Evolutionary conservation across 2,888 invertebrate species (phyloP).

Genomic region (Opisthograptis luteolata): DNA sequence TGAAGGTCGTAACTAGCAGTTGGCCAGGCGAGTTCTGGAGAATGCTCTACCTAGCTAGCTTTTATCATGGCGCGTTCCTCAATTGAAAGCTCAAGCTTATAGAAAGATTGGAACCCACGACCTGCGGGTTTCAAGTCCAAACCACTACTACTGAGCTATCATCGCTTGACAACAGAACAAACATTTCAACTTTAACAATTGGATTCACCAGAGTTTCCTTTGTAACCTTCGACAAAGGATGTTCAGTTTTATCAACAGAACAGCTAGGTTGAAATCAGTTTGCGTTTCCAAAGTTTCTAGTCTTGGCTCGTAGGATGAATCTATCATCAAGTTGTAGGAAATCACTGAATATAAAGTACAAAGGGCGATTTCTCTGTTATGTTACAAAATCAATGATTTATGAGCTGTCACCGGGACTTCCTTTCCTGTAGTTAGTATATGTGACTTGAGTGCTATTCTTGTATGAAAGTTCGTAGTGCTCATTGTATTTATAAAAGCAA

Average conservation of each 20-base stretch:
- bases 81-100: too few relatives aligned
- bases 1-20: too few relatives aligned
- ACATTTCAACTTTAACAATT: neutral
- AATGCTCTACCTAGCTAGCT: too few relatives aligned
- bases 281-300: constrained; percentile 16
- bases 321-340: constrained; percentile 19
- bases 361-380: constrained; percentile 37
- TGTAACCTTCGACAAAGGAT: neutral
- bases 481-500: too few relatives aligned
- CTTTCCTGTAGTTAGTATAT: constrained; percentile 16
- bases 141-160: too few relatives aligned
- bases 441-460: constrained; percentile 10
- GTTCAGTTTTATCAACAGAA: neutral
- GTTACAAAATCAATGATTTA: constrained; percentile 36
- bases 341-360: constrained; percentile 32
- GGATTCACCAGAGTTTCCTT: constrained; percentile 1
- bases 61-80: too few relatives aligned
- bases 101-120: too few relatives aligned
- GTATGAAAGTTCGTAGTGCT: constrained; percentile 17
- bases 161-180: too few relatives aligned
- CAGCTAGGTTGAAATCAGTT: constrained; percentile 4
- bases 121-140: too few relatives aligned
- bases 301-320: constrained; percentile 36
- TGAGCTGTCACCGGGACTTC: constrained; percentile 16
- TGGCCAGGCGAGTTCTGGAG: too few relatives aligned